These are phyloP conservation scores for Avahi laniger DNA, from an alignment of 2,797 vertebrate genomes.

Conservation along the genomic window DNA sequence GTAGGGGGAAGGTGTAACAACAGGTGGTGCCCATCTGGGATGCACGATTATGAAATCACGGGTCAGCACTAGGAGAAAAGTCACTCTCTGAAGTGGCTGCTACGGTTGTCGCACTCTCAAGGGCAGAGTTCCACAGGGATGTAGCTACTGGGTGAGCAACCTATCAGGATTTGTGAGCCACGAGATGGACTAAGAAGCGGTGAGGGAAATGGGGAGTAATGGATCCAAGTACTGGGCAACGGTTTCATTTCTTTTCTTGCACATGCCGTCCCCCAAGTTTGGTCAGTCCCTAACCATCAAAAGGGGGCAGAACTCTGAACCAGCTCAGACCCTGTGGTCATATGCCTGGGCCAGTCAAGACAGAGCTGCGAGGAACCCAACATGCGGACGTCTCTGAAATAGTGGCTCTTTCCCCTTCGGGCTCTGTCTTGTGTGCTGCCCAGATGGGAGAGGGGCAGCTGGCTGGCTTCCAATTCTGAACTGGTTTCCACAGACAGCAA, in stretches of 20 bases:
- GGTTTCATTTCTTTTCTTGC: not conserved
- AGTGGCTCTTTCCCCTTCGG: not conserved
- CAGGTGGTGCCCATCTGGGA: conserved; percentile 71
- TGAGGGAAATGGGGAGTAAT: not conserved
- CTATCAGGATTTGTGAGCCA: not conserved
- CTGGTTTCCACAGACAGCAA: conserved; percentile 6
- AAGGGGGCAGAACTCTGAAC: not conserved
- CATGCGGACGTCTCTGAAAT: not conserved
- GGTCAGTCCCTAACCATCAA: not conserved
- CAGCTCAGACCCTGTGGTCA: not conserved
- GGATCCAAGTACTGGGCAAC: not conserved
- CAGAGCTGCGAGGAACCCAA: not conserved
- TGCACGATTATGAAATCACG: not conserved
- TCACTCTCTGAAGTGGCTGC: conserved; percentile 25
- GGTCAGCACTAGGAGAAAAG: conserved; percentile 34
- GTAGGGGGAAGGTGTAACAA: not conserved
- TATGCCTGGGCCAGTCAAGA: not conserved
- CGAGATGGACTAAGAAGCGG: not conserved
- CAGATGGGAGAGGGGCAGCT: conserved; percentile 1
- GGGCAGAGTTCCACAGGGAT: not conserved
- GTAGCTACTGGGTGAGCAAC: not conserved
- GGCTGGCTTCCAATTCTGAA: not conserved
- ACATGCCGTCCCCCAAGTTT: not conserved
- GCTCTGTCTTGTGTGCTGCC: not conserved
- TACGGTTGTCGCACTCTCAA: not conserved